Evolutionary conservation across 2,113 vertebrate genomes (phyloP), one percentile per base, ranked within the genome.

Genomic region (Tringa solitaria): DNA sequence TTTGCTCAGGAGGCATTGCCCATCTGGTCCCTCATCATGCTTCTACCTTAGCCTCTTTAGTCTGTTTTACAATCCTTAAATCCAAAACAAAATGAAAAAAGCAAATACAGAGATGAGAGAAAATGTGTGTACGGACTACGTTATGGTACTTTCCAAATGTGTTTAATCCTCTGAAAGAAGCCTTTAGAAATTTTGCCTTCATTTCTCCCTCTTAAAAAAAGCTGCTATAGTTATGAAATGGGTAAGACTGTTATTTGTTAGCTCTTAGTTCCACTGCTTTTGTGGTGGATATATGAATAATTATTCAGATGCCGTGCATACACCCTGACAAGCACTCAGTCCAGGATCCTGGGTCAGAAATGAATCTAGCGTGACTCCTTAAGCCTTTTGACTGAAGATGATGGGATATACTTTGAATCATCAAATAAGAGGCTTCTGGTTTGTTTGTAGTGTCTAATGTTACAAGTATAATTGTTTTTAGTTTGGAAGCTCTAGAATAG

Each of bases 251-350:
- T 57, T 56, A 24, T 18, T 51, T 33, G 8, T 67, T 67, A 41
- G 30, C 13, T 18, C 51, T 80, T 20, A 50, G 32, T 78, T 74
- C 21, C 5, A 4, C 8, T 84, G 60, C 4, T 82, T n/a, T 74
- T 64, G 26, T 63, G 41, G 8, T 73, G 20, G 13, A 20, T 43
- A 6, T 23, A 6, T 46, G 35, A 41, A 73, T 37, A 56, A 59
- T 53, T 43, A 43, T 37, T 80, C 2, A 1, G 50, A 53, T 54
- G 5, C 15, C 2, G 2, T 4, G 6, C 21, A 22, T 6, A 6
- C 12, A 48, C 11, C 32, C 16, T 28, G n/a, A 59, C 13, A 89
- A 60, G 32, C 15, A 15, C 24, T 22, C 28, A 16, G 21, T 45
- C 28, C 19, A 9, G 35, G 32, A 24, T 80, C 43, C 43, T 50